Base-by-base conservation (phyloP, 2,113 vertebrate genomes). In the Gobius niger region DNA sequence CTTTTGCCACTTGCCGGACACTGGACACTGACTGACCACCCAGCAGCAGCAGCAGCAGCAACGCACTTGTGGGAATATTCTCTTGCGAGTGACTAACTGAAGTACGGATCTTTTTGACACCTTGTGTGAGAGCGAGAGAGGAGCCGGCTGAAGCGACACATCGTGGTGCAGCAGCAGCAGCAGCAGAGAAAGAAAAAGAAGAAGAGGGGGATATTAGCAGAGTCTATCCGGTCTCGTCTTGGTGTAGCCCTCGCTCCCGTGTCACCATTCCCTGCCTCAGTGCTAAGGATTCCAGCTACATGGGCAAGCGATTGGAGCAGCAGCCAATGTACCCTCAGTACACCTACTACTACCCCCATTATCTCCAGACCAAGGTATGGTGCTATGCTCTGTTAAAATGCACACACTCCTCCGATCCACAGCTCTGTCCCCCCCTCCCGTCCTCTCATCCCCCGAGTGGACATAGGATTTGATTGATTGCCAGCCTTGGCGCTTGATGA, bases 321-420 rank as follows among this genome's bases (percentile, higher is more conserved):
- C 96, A 96, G 89, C 96, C 95, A 96, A 98, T 98, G 96, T 98
- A 96, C 96, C 96, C 96, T 88, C 96, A 98, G 95, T 98, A 96
- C 95, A 96, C 95, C 90, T 98, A 96, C 94, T 98, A 96, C 93
- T 98, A 97, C 88, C 96, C 96, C 90, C 96, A 97, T 91, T 97
- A 96, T 93, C 95, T 96, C 90, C 96, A 98, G 94, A 96, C 95
- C 93, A 98, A 97, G 96, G 96, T 98, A 97, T 68, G 94, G 82
- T 19, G 60, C 80, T 82, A 74, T 42, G 61, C 78, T 78, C 67
- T 65, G 68, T 74, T 80, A 60, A 24, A 24, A 60, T 63, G 47
- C 70, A 67, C 77, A 57, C 74, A 72, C 82, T 82, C 79, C 44
- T 73, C 76, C 70, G 63, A 65, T 53, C 50, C 80, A 71, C 77